A percentile compares a stretch with the other conserved stretches of the same genome.
These are phyloP conservation scores for Spodoptera exigua DNA, from an alignment of 2,888 invertebrate species.

Conservation along the genomic window DNA sequence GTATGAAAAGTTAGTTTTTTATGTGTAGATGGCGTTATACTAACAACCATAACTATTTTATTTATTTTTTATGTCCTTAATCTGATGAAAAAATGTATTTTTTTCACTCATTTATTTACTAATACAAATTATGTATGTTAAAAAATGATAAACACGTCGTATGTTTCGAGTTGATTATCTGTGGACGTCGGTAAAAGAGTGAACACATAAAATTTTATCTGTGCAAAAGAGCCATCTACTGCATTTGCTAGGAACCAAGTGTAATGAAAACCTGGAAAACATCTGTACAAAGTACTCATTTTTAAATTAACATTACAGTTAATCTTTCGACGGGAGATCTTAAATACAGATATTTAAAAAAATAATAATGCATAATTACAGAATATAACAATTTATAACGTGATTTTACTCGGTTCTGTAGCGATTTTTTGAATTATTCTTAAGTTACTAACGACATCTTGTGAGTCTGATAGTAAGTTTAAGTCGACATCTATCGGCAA, in stretches of 20 bases:
- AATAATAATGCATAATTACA: too few species aligned
- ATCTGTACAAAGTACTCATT: constrained; percentile 1
- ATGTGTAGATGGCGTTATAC: constrained; percentile 24
- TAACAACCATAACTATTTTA: neutral
- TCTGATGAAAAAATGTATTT: too few species aligned
- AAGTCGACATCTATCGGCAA: constrained; percentile 64
- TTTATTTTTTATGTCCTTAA: neutral
- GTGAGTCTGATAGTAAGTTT: neutral
- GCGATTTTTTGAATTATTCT: neutral
- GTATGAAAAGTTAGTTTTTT: neutral
- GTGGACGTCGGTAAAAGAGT: constrained; percentile 58
- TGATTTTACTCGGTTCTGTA: neutral
- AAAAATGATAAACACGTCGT: constrained; percentile 2
- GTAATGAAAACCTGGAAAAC: neutral
- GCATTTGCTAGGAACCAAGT: constrained; percentile 1
- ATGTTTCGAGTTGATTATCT: constrained; percentile 34
- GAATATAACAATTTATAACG: too few species aligned
- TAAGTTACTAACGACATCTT: constrained; percentile 46
- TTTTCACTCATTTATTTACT: neutral
- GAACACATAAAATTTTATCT: constrained; percentile 12
- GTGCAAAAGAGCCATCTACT: constrained; percentile 53
- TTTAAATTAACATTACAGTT: neutral
- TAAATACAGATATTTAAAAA: too few species aligned
- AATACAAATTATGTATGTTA: neutral
- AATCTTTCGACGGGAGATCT: neutral